These are phyloP conservation scores for Corapipo altera DNA, from an alignment of 2,113 vertebrate genomes.

Conservation along the genomic window DNA sequence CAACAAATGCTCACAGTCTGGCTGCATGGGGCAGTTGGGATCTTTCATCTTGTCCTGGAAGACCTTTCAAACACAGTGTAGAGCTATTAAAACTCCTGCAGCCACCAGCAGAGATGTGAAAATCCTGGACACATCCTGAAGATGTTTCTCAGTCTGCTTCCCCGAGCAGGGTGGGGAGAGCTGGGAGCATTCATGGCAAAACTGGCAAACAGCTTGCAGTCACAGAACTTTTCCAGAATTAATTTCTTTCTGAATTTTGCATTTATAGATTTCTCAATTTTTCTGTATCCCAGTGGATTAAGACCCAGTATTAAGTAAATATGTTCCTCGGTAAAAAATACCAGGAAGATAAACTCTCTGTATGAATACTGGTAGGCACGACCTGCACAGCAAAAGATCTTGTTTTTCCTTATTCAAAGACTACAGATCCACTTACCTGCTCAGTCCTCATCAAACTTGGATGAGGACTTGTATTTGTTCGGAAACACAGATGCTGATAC, in stretches of 20 bases:
- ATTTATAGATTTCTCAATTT: not conserved
- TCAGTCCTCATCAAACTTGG: not conserved
- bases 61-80: not conserved
- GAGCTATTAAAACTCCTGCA: not conserved
- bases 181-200: not conserved
- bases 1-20: accelerated
- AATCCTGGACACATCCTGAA: not conserved
- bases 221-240: not conserved
- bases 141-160: not conserved
- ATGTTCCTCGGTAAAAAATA: not conserved
- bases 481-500: not conserved
- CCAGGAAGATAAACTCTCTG: not conserved
- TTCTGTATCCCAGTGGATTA: not conserved
- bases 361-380: not conserved
- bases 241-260: not conserved
- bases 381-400: not conserved
- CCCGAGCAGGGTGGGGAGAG: accelerated
- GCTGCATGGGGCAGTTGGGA: no score
- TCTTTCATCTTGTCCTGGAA: not conserved
- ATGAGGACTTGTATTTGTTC: not conserved
- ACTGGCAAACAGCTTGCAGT: not conserved
- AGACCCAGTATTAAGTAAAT: not conserved
- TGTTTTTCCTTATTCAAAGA: not conserved
- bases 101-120: accelerated
- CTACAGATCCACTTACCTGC: not conserved